These are phyloP conservation scores for Apus apus DNA, from an alignment of 2,113 vertebrate species.

Conservation along the genomic window DNA sequence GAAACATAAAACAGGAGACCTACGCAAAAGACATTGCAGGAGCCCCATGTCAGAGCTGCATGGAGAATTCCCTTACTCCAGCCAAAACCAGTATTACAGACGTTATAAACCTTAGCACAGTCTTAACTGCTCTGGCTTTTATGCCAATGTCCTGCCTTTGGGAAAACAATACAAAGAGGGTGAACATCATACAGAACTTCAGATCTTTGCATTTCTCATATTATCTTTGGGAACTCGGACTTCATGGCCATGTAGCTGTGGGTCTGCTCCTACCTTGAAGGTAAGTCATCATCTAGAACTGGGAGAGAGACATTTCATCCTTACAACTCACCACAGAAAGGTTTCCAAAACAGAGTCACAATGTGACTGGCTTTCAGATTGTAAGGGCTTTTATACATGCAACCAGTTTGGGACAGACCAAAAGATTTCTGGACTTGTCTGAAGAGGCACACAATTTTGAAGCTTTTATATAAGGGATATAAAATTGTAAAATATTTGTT, in stretches of 20 bases:
- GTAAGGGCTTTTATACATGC: background rate
- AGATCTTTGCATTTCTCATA: background rate
- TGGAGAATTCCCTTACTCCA: background rate
- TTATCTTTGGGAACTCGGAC: background rate
- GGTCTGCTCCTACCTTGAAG: background rate
- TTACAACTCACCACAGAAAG: background rate
- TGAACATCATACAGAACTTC: background rate
- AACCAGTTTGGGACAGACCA: background rate
- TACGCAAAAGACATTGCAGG: background rate
- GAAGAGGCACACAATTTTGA: background rate
- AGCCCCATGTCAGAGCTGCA: background rate
- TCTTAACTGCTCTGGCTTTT: background rate
- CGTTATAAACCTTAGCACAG: background rate
- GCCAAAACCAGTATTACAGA: background rate
- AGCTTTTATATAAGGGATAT: background rate
- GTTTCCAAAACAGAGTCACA: background rate
- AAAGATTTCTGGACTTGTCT: background rate
- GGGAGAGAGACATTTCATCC: background rate
- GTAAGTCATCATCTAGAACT: background rate
- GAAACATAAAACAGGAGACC: background rate
- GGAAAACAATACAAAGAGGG: background rate
- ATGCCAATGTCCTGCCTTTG: background rate
- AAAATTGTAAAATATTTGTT: background rate
- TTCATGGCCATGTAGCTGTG: background rate
- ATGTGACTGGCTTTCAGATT: background rate